Evolutionary conservation across 53 echinoderm and acorn worm species (phyloP).

Genomic region (Luidia sarsii): DNA sequence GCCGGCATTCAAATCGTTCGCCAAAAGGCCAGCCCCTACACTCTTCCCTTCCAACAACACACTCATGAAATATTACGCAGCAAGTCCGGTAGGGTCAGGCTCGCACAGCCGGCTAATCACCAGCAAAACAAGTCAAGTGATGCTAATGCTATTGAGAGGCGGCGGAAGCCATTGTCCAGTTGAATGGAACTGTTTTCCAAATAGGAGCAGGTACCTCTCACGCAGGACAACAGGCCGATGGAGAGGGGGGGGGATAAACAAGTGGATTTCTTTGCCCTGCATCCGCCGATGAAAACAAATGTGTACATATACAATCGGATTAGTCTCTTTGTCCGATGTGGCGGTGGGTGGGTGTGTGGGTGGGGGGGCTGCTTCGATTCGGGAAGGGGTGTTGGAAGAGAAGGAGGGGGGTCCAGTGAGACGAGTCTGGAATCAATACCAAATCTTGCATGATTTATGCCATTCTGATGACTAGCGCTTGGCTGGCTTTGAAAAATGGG

Average conservation of each 20-base stretch:
- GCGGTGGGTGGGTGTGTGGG: background rate
- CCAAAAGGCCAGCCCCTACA: too few relatives aligned
- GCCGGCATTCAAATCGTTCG: background rate
- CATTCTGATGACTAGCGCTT: background rate
- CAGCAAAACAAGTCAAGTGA: conserved; percentile 22
- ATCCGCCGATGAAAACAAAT: conserved; percentile 19
- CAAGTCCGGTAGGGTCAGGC: too few relatives aligned
- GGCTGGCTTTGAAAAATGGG: too few relatives aligned
- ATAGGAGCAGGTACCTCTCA: conserved; percentile 23
- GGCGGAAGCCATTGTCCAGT: background rate
- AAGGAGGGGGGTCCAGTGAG: too few relatives aligned
- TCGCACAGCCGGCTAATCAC: background rate
- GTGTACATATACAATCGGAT: conserved; percentile 32
- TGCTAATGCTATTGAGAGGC: conserved; percentile 16
- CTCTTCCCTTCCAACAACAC: background rate
- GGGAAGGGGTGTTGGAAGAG: background rate
- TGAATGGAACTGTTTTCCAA: conserved; percentile 32
- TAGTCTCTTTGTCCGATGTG: background rate
- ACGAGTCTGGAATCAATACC: conserved; percentile 3
- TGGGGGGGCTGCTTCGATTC: too few relatives aligned
- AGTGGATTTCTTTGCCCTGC: conserved; percentile 27
- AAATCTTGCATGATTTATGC: conserved; percentile 41
- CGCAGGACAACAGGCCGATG: conserved; percentile 7
- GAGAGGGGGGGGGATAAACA: conserved; percentile 34
- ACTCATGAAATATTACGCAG: conserved; percentile 38